Percentiles rank a stretch among this genome's conserved stretches.
Conservation (phyloP, 1,140 invertebrate species). For the Euschistus heros region DNA sequence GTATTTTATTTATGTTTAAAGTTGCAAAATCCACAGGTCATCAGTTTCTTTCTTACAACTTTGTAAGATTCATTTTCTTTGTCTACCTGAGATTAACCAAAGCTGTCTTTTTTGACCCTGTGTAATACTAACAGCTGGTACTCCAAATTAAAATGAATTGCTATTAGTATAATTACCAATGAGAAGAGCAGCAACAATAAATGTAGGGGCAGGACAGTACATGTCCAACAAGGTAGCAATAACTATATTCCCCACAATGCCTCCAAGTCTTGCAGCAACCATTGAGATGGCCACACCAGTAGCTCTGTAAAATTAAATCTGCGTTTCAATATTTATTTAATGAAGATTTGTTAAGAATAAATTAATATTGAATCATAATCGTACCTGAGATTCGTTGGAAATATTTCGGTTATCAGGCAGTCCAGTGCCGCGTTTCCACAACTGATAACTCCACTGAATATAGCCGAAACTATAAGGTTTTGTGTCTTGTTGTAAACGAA, state of each 20-base stretch:
- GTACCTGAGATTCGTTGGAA: conserved; percentile 71
- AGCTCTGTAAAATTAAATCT: conserved; percentile 42
- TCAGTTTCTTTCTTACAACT: no score
- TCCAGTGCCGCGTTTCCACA: conserved; percentile 79
- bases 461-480: conserved; percentile 69
- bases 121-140: background rate
- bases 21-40: no score
- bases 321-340: no score
- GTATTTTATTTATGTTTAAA: no score
- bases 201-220: conserved; percentile 73
- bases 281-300: conserved; percentile 78
- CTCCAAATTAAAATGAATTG: background rate
- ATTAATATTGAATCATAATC: background rate
- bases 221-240: conserved; percentile 68
- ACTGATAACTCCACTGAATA: conserved; percentile 77
- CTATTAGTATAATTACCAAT: conserved; percentile 40
- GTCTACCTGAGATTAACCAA: no score
- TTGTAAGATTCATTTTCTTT: no score
- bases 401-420: conserved; percentile 79
- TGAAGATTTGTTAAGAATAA: background rate
- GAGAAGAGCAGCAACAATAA: conserved; percentile 68
- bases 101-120: no score
- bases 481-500: conserved; percentile 70
- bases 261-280: conserved; percentile 71
- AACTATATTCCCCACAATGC: conserved; percentile 77